Evolutionary conservation across 1,140 invertebrate genomes (phyloP).

Genomic region (Bursaphelenchus mucronatus): DNA sequence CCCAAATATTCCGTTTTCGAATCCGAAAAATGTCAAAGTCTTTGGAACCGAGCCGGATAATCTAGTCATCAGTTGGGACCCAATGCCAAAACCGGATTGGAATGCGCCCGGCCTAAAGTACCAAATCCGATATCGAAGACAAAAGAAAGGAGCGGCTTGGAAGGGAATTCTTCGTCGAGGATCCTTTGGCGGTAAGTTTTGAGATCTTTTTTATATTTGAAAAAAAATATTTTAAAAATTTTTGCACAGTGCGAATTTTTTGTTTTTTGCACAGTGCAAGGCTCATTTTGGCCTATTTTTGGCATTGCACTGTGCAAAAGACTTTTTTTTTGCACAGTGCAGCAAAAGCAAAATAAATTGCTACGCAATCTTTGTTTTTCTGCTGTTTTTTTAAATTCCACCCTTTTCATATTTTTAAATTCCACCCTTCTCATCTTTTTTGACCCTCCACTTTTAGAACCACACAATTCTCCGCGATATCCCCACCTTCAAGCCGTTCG

Average conservation of each 20-base stretch:
- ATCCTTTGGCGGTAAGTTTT: slow-evolving; percentile 61
- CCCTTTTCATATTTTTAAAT: no score
- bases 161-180: slow-evolving; percentile 69
- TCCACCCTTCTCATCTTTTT: no score
- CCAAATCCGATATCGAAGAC: slow-evolving; percentile 77
- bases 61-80: slow-evolving; percentile 73
- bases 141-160: slow-evolving; percentile 66
- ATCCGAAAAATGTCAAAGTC: slow-evolving; percentile 82
- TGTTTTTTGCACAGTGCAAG: no score
- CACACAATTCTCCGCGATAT: slow-evolving; percentile 70
- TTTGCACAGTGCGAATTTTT: no score
- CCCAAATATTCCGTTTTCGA: slow-evolving; percentile 49
- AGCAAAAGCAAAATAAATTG: no score
- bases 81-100: slow-evolving; percentile 91
- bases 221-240: slow-evolving; percentile 14
- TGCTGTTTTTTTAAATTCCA: no score
- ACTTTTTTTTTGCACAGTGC: no score
- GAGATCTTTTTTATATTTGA: no score
- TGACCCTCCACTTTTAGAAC: no score
- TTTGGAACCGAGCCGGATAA: slow-evolving; percentile 79
- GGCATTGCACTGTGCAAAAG: no score
- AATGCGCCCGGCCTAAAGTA: slow-evolving; percentile 89
- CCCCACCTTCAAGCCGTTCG: slow-evolving; percentile 84
- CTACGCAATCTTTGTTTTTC: no score
- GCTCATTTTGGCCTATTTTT: no score